Evolutionary conservation across 2,113 vertebrate species (phyloP), one percentile per base, ranked within the genome.

Genomic region (Apodemus sylvaticus): DNA sequence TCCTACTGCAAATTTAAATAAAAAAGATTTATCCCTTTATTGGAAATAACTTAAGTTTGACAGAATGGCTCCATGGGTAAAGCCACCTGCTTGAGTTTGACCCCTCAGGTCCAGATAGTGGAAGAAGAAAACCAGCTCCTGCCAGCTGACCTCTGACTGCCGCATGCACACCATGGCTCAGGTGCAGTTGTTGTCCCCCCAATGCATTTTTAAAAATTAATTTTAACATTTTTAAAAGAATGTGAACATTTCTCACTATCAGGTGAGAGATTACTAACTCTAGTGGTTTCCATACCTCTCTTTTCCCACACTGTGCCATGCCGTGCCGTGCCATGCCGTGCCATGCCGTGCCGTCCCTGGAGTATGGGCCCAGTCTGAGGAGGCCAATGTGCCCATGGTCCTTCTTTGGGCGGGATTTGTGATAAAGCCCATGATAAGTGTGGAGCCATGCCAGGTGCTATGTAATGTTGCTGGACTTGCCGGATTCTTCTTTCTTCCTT

Each of bases 331-430:
- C n/a, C n/a, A n/a, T n/a, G 20, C 79, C 39, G 79, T 13, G 22
- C 60, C 9, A 22, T 24, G 60, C 60, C 11, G 24, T 3, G 26
- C 26, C 64, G 39, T 45, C 11, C 60, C 60, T 86, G 60, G n/a
- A 39, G 16, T 7, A 17, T 86, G 79, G 79, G 60, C 82, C 82
- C 5, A 13, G 36, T n/a, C 7, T 2, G 10, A 24, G 9, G 39
- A 7, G 17, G 24, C 24, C 1, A 19, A 4, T 51, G 1, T 1
- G 68, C 20, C 60, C 1, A 0, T 24, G 34, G 39, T 60, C 31
- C 26, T 19, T 36, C 73, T 9, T 3, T 34, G 68, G 29, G 58
- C 60, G 64, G 26, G 12, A 29, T 51, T 36, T 86, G 62, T 68
- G 42, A 10, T 7, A 1, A 58, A 16, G 34, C 5, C 48, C 64